Base-by-base conservation (phyloP, 2,797 vertebrate genomes). In the Remorina albescens region DNA sequence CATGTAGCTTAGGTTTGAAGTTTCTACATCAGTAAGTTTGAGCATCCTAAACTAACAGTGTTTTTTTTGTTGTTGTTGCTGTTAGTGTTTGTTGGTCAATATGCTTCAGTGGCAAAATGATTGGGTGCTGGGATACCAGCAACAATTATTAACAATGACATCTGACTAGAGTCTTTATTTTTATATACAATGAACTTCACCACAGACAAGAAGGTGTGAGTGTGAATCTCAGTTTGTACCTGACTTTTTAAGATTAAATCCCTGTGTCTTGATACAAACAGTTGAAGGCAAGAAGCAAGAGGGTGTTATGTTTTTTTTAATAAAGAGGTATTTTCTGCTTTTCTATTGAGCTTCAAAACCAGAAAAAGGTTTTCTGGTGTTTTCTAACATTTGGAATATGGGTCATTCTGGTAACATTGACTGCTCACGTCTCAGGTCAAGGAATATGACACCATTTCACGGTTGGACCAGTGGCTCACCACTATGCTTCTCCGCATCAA, bases 401-500 rank as follows among this genome's bases (percentile, higher is more conserved):
- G 13, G 6, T 51, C 15, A 51, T 7, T 7, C 5, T 67, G 32
- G 12, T 37, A 19, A 57, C 5, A 5, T 5, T 66, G 41, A 0
- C 23, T 10, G 0, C 2, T 49, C 34, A 13, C 39, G 46, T 67
- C 15, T 56, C 79, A 95, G 94, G 94, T 95, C 73, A 95, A 95
- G 76, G 94, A 98, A n/a, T 98, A 91, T 0, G 97, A 98, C 83
- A 94, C 95, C 39, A 97, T 98, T 80, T 97, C 97, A 0, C 89
- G 96, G 58, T 82, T 98, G 93, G 97, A 98, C 89, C 97, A 98
- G 92, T 98, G 97, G 97, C 95, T 98, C 58, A 98, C 97, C 72
- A 97, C 97, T 67, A 97, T 98, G 96, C 94, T 98, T 9, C 94
- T 98, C 15, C 95, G 97, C 57, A 95, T 98, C 86, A 98, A 98